Base-by-base conservation (phyloP, 1,140 invertebrate genomes). In the Oncopodura yosiiana region DNA sequence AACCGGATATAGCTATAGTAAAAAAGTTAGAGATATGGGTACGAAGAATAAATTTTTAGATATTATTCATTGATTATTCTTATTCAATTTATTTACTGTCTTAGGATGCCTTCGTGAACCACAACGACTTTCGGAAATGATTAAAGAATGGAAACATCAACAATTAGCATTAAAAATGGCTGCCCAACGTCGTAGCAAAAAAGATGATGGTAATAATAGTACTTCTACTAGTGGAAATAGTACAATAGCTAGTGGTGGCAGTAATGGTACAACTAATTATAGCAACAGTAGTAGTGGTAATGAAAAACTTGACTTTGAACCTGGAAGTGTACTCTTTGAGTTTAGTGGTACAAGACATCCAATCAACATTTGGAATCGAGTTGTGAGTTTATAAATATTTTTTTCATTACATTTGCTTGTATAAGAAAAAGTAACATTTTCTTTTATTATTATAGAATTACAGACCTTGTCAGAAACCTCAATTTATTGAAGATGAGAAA, bases 311-410 rank as follows among this genome's bases (percentile, higher is more conserved):
- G 49, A 56, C n/a, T 14, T 41, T 3, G 49, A 60, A 21, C 16
- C 39, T 29, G 38, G 41, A 0, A 41, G 36, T 5, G 3, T 9
- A 11, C 21, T 43, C 5, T 43, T 43, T 16, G 3, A 11, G 8
- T 9, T 9, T 3, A 16, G 5, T 8, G 42, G 19, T 8, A 24
- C 26, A 16, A 11, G 26, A 12, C 41, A 52, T 23, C 55, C 55
- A 14, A 19, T 42, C 6, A 60, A 60, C 29, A 60, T 60, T 39
- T 52, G 53, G 53, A 55, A 60, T 27, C 32, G 38, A 32, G 53
- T 55, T 2, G 56, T 58, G 27, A 45, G 32, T 27, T 27, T 14
- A 30, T 12, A 30, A 30, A 19, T 30, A 11, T 14, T 44, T 29
- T 30, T 29, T 39, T n/a, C n/a, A n/a, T n/a, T n/a, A n/a, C n/a